phyloP scores from a whole-genome alignment of 2,888 invertebrate genomes.

The Pachymerium ferrugineum region DNA sequence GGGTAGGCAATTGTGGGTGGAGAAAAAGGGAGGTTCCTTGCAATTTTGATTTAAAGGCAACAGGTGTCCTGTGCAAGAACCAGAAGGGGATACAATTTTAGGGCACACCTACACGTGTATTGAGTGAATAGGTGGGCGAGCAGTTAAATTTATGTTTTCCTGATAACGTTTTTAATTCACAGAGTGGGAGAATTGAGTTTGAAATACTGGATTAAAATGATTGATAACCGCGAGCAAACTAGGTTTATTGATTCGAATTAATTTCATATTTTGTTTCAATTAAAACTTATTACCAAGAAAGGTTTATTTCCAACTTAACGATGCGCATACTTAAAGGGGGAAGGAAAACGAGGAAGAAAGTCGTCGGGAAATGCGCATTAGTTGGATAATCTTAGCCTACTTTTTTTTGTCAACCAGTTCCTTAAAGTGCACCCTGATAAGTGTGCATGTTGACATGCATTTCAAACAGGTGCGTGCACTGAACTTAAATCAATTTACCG shows the following conservation, averaged over 20 bases:
- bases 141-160: background rate
- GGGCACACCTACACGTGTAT: background rate
- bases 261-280: background rate
- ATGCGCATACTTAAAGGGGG: background rate
- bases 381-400: background rate
- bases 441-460: conserved; percentile 25
- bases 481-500: conserved; percentile 5
- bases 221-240: too few relatives aligned
- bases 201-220: too few relatives aligned
- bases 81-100: conserved; percentile 7
- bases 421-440: conserved; percentile 1
- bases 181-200: background rate
- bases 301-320: background rate
- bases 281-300: background rate
- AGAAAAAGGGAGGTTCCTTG: background rate
- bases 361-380: background rate
- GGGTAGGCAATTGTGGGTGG: conserved; percentile 10
- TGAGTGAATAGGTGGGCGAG: background rate
- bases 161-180: background rate
- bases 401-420: conserved; percentile 5
- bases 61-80: conserved; percentile 16
- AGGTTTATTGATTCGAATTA: conserved; percentile 17
- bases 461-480: conserved; percentile 25
- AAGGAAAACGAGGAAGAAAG: background rate
- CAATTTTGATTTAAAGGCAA: conserved; percentile 24